Percentiles rank a stretch among this genome's conserved stretches.
These are phyloP conservation scores for Harlomillsia oculata DNA, from an alignment of 1,140 invertebrate species.

Conservation along the genomic window DNA sequence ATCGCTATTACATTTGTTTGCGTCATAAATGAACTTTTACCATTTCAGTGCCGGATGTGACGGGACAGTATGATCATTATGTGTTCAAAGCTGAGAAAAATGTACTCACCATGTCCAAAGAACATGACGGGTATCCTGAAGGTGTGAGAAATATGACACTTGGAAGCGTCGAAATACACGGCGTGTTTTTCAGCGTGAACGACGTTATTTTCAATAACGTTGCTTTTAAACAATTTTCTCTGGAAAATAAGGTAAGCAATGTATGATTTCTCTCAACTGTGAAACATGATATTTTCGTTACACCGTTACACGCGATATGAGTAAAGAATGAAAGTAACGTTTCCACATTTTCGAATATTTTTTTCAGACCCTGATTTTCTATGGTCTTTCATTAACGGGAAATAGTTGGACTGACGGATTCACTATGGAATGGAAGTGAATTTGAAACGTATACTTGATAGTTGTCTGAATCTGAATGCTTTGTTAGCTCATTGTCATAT, in stretches of 20 bases:
- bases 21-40: too few species aligned
- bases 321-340: background rate
- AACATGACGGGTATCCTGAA: slow-evolving; percentile 45
- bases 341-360: background rate
- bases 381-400: slow-evolving; percentile 1
- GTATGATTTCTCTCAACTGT: background rate
- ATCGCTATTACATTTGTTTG: background rate
- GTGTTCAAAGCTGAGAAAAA: slow-evolving; percentile 46
- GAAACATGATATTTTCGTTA: background rate
- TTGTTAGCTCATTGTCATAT: background rate
- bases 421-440: slow-evolving; percentile 14
- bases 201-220: slow-evolving; percentile 37
- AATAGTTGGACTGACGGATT: slow-evolving; percentile 15
- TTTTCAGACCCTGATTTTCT: slow-evolving; percentile 2
- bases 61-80: slow-evolving; percentile 50
- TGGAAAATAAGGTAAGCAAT: background rate
- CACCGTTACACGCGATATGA: background rate
- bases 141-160: slow-evolving; percentile 36
- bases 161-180: slow-evolving; percentile 39
- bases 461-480: too few species aligned
- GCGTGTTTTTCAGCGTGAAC: slow-evolving; percentile 36
- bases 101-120: slow-evolving; percentile 42
- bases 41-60: slow-evolving; percentile 49
- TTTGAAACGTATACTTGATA: too few species aligned
- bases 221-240: background rate